Evolutionary conservation across 1,140 invertebrate species (phyloP), one percentile per base, ranked within the genome.

Genomic region (Aphelenchoides fujianensis): DNA sequence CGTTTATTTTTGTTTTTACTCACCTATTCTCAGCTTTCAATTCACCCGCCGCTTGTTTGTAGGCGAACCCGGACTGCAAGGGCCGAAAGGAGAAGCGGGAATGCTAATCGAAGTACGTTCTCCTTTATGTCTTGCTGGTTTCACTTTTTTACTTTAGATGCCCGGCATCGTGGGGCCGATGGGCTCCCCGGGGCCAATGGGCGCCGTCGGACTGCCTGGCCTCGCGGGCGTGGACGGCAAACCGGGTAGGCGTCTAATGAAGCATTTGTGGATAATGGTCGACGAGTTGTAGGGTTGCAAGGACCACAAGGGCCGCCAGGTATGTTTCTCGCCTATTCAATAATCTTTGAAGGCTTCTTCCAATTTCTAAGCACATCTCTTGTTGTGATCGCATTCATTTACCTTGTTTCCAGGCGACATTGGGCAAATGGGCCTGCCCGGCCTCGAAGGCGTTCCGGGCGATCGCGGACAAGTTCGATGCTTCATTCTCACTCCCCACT

Each of bases 271-370:
- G 7, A 5, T 59, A 59, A 59, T 59, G 28, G 23, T 59, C 5
- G 28, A 5, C 34, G 28, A 5, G 5, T 59, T 59, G 41, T 59
- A 59, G 5, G 55, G 7, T 59, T 23, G 23, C 5, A 59, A 7
- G 55, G 55, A 59, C 55, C 55, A 5, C 55, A 59, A 19, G 55
- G 55, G 7, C 19, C 19, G 5, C 55, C 55, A 59, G 55, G 55
- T 59, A 7, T 7, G 5, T 5, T 16, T 12, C 23, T 48, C 12
- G 12, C 12, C 23, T n/a, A n/a, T n/a, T n/a, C n/a, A n/a, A n/a
- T n/a, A n/a, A n/a, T n/a, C n/a, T n/a, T n/a, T n/a, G n/a, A n/a
- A n/a, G n/a, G n/a, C n/a, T n/a, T n/a, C n/a, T n/a, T n/a, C n/a
- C n/a, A n/a, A n/a, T 48, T 48, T 48, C 12, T 12, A 48, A 12